phyloP scores from a whole-genome alignment of 1,140 invertebrate genomes.

The Archivesica marissinica region DNA sequence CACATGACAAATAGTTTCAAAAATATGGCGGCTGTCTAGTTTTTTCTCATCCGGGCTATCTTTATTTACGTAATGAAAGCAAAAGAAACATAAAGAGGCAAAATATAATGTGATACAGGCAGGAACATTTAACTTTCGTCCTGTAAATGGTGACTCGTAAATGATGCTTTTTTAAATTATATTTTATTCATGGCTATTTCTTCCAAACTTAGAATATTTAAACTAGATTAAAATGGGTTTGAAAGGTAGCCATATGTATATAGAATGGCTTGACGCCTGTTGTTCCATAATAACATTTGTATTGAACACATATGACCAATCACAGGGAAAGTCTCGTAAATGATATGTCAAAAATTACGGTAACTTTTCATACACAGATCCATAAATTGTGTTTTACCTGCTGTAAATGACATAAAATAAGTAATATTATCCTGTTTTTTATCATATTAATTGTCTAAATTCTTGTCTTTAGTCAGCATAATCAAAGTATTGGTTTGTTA shows the following conservation, averaged over 20 bases:
- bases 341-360: constrained; percentile 2
- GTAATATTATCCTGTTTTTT: too few relatives aligned
- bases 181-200: not conserved
- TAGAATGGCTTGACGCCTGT: not conserved
- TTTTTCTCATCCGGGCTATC: not conserved
- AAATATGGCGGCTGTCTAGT: not conserved
- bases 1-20: not conserved
- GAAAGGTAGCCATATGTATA: not conserved
- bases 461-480: too few relatives aligned
- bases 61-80: not conserved
- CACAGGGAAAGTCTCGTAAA: not conserved
- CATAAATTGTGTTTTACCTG: too few relatives aligned
- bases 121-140: not conserved
- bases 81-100: not conserved
- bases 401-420: too few relatives aligned
- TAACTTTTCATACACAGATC: too few relatives aligned
- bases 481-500: too few relatives aligned
- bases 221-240: not conserved
- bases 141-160: not conserved
- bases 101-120: too few relatives aligned
- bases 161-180: not conserved
- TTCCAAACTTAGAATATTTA: not conserved
- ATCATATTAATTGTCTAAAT: too few relatives aligned
- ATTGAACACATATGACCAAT: too few relatives aligned
- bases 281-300: too few relatives aligned